A percentile compares a stretch with the other conserved stretches of the same genome.
Evolutionary conservation across 2,113 vertebrate species (phyloP).

Genomic region (Daboia siamensis): DNA sequence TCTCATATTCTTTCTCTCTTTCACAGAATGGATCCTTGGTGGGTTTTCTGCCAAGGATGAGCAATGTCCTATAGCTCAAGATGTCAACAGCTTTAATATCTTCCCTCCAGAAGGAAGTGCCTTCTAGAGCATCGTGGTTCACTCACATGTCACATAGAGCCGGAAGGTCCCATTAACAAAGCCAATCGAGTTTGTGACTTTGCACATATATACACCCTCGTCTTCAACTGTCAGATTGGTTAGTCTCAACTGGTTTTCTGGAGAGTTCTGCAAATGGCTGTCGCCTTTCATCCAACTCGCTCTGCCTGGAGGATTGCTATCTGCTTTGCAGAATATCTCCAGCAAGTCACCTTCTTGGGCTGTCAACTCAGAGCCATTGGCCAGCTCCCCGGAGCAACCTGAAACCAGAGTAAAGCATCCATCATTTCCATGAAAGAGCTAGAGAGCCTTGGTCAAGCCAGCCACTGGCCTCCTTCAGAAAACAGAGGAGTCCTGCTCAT

Average conservation of each 20-base stretch:
- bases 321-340: conserved; percentile 23
- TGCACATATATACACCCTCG: conserved; percentile 45
- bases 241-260: conserved; percentile 23
- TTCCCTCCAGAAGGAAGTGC: not conserved
- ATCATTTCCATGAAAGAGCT: not conserved
- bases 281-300: conserved; percentile 40
- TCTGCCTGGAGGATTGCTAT: not conserved
- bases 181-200: conserved; percentile 16
- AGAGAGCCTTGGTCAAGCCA: not conserved
- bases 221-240: not conserved
- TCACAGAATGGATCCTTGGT: not conserved
- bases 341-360: conserved; percentile 41
- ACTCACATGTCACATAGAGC: conserved; percentile 55
- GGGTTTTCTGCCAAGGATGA: not conserved
- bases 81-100: not conserved
- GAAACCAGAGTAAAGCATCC: not conserved
- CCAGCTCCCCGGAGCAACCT: not conserved
- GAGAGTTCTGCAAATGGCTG: not conserved
- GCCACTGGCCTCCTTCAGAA: not conserved
- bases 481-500: not conserved
- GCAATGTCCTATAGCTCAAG: not conserved
- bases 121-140: not conserved
- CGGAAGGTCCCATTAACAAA: not conserved
- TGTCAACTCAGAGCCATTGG: not conserved
- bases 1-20: not conserved